Conservation (phyloP, 2,797 vertebrate genomes). For the Aplochiton taeniatus region DNA sequence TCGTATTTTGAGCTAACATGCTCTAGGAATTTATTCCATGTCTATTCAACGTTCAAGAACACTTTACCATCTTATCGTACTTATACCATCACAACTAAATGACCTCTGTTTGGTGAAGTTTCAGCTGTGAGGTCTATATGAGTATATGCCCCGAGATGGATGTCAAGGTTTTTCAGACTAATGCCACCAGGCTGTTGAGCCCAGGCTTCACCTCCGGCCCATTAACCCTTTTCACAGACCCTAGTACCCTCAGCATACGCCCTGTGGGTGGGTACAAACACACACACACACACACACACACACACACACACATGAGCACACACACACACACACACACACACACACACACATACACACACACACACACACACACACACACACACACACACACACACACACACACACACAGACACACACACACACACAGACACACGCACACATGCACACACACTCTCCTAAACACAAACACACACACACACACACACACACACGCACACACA, state of each 20-base stretch:
- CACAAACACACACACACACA: background rate
- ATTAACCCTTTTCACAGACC: slow-evolving; percentile 44
- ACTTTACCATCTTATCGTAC: too few species aligned
- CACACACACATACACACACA: background rate
- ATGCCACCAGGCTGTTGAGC: slow-evolving; percentile 45
- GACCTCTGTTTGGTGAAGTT: slow-evolving; percentile 41
- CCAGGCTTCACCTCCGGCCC: slow-evolving; percentile 23
- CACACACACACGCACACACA: background rate
- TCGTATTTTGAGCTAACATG: too few species aligned
- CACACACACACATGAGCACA: slow-evolving; percentile 2
- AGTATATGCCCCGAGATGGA: slow-evolving; percentile 49
- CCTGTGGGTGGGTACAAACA: slow-evolving; percentile 61
- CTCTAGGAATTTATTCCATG: too few species aligned
- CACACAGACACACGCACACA: slow-evolving; percentile 1
- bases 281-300: slow-evolving; percentile 5
- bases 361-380: background rate
- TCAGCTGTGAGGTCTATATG: slow-evolving; percentile 53
- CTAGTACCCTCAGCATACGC: slow-evolving; percentile 42
- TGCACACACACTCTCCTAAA: background rate
- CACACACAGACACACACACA: background rate
- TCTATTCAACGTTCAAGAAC: too few species aligned
- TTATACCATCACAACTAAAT: too few species aligned
- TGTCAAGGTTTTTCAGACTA: slow-evolving; percentile 51
- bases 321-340: background rate
- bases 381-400: background rate